Evolutionary conservation across 2,888 invertebrate genomes (phyloP).

Genomic region (Hydropsyche betteni): DNA sequence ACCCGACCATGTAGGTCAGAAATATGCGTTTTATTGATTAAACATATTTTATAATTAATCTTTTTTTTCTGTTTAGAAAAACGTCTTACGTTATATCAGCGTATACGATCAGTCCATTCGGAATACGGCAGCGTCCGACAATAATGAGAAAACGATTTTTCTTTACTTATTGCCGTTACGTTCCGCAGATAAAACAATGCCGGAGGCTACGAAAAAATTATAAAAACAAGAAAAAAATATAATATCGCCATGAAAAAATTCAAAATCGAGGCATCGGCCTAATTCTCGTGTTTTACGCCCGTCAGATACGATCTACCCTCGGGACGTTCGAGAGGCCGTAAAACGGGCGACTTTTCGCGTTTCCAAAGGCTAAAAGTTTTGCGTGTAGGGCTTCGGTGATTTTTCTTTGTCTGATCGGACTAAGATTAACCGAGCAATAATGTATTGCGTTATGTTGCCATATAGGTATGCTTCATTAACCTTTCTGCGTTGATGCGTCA

Average conservation of each 20-base stretch:
- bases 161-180: conserved; percentile 19
- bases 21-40: conserved; percentile 4
- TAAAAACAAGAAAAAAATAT: background rate
- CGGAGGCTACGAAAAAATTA: conserved; percentile 29
- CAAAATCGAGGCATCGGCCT: conserved; percentile 23
- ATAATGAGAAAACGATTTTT: conserved; percentile 32
- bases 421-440: background rate
- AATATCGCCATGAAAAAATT: conserved; percentile 1
- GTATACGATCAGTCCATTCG: background rate
- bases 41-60: conserved; percentile 15
- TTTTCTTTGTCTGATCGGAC: conserved; percentile 28
- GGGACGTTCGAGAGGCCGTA: conserved; percentile 10
- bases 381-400: conserved; percentile 10
- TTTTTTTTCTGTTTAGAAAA: background rate
- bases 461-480: too few relatives aligned
- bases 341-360: conserved; percentile 32
- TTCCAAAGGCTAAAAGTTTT: conserved; percentile 1
- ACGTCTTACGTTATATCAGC: background rate
- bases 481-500: background rate
- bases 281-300: conserved; percentile 31
- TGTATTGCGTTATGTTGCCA: too few relatives aligned
- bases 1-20: conserved; percentile 2
- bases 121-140: conserved; percentile 14
- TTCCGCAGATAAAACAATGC: conserved; percentile 19
- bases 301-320: conserved; percentile 41